Conservation (phyloP, 1,140 invertebrate genomes). For the Drosophila orena region DNA sequence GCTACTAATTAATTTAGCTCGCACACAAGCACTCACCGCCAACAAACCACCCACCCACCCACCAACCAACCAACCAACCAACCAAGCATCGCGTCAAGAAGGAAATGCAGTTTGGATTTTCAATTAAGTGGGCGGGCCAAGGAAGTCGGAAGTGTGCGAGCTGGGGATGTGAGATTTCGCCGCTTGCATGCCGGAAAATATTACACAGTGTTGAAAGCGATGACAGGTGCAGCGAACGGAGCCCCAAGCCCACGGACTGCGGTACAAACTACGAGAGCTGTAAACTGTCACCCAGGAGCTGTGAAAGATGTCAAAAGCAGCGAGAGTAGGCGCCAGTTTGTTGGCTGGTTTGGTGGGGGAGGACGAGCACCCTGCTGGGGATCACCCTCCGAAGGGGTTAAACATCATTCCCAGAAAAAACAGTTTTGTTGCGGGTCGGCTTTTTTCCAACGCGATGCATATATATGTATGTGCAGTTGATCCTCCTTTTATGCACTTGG, state of each 20-base stretch:
- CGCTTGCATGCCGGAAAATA: conserved; percentile 20
- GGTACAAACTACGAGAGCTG: conserved; percentile 41
- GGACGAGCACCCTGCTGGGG: too few species aligned
- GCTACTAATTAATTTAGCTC: conserved; percentile 72
- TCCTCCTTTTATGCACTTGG: neutral
- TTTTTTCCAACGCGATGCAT: conserved; percentile 2
- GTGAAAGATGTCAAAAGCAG: conserved; percentile 71
- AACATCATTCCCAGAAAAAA: conserved; percentile 19
- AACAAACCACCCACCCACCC: neutral
- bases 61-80: too few species aligned
- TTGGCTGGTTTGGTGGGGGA: neutral
- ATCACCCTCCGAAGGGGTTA: conserved; percentile 11
- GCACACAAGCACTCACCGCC: conserved; percentile 10
- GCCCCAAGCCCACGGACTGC: conserved; percentile 21
- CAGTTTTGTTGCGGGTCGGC: neutral
- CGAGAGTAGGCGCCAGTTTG: neutral
- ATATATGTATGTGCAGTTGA: neutral
- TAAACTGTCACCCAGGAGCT: conserved; percentile 57
- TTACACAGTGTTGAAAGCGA: conserved; percentile 42
- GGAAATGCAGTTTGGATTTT: conserved; percentile 55
- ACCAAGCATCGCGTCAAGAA: neutral
- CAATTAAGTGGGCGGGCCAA: conserved; percentile 53
- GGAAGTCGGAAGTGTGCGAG: conserved; percentile 8
- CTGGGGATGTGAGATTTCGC: conserved; percentile 13
- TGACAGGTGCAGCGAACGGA: conserved; percentile 35